Conservation (phyloP, 2,113 vertebrate species). For the Puma concolor region DNA sequence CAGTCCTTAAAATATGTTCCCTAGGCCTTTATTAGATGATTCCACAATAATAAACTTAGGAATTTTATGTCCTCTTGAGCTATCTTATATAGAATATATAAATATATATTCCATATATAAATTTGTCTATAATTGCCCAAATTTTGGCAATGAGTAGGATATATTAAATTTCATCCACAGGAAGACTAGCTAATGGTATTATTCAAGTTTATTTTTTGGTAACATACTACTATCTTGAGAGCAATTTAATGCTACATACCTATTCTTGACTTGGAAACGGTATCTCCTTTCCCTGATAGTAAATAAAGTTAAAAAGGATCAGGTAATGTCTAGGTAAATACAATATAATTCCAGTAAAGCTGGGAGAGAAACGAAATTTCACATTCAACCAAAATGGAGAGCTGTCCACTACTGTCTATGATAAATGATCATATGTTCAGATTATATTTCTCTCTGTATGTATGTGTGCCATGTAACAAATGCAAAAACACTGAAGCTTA, state of each 20-base stretch:
- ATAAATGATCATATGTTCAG: background rate
- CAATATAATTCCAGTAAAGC: background rate
- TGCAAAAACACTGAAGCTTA: constrained; percentile 12
- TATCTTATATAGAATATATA: background rate
- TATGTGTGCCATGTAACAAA: constrained; percentile 3
- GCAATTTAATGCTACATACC: background rate
- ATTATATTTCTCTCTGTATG: background rate
- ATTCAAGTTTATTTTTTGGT: background rate
- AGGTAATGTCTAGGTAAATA: background rate
- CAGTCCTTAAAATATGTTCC: background rate
- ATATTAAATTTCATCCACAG: background rate
- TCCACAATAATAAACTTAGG: background rate
- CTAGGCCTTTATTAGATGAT: background rate
- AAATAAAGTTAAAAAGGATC: background rate
- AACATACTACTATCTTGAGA: background rate
- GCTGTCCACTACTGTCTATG: background rate
- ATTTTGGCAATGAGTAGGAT: background rate
- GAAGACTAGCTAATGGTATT: background rate
- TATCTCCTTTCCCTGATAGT: background rate
- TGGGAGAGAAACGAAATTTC: background rate
- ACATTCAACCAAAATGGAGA: background rate
- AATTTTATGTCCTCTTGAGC: background rate
- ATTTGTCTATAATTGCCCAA: background rate
- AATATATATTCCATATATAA: background rate
- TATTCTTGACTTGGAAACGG: background rate